A percentile compares a stretch with the other conserved stretches of the same genome.
phyloP scores from a whole-genome alignment of 2,113 vertebrate species.

The Desmodus rotundus region DNA sequence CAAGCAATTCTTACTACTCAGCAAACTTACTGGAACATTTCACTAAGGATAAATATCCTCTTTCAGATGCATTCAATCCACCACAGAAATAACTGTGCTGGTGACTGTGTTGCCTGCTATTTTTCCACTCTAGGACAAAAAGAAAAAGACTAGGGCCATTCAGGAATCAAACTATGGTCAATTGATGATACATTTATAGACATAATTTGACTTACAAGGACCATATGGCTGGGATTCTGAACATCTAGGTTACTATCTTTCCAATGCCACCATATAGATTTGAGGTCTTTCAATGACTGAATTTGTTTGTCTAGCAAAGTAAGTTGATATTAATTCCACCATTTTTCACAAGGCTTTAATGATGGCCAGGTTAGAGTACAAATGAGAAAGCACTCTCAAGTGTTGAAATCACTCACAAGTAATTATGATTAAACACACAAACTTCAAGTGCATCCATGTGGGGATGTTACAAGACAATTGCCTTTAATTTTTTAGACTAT shows the following conservation, averaged over 20 bases:
- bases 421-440: background rate
- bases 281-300: background rate
- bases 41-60: background rate
- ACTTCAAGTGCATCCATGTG: background rate
- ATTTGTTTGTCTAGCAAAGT: background rate
- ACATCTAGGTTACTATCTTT: background rate
- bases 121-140: background rate
- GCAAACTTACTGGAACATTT: background rate
- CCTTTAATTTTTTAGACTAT: background rate
- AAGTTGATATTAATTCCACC: background rate
- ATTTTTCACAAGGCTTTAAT: background rate
- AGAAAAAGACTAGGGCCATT: background rate
- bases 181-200: background rate
- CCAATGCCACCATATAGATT: background rate
- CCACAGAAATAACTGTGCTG: background rate
- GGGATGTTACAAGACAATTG: background rate
- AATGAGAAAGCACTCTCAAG: background rate
- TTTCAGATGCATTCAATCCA: background rate
- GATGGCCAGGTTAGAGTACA: background rate
- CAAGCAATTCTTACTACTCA: background rate
- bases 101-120: background rate
- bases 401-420: background rate
- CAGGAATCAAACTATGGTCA: background rate
- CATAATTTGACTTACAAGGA: background rate
- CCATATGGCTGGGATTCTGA: background rate